These are phyloP conservation scores for Drosophila chauvacae DNA, from an alignment of 1,140 invertebrate genomes.

Conservation along the genomic window DNA sequence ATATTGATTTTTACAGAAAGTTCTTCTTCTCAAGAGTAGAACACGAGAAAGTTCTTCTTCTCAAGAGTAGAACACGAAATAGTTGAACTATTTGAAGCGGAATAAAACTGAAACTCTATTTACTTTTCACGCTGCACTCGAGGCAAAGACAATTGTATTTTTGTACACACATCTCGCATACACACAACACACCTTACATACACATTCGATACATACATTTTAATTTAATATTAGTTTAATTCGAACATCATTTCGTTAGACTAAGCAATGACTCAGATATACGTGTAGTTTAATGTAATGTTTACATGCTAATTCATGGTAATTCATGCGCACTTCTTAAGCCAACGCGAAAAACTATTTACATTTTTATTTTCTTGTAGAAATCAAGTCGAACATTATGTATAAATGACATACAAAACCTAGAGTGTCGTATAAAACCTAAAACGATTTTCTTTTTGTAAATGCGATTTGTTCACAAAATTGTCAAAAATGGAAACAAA, in stretches of 20 bases:
- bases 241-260: constrained; percentile 27
- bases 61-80: not conserved
- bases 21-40: too few species aligned
- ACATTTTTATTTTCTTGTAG: constrained; percentile 75
- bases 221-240: constrained; percentile 27
- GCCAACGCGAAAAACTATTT: constrained; percentile 47
- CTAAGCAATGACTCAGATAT: constrained; percentile 39
- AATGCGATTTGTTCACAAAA: constrained; percentile 62
- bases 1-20: constrained; percentile 1
- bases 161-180: constrained; percentile 12
- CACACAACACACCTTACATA: constrained; percentile 3
- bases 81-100: constrained; percentile 19
- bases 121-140: not conserved
- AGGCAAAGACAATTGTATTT: constrained; percentile 2
- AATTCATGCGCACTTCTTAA: constrained; percentile 36
- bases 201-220: constrained; percentile 4
- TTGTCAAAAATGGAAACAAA: constrained; percentile 18
- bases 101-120: constrained; percentile 5
- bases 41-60: too few species aligned
- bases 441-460: constrained; percentile 49
- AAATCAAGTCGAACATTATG: constrained; percentile 52
- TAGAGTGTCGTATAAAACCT: constrained; percentile 39
- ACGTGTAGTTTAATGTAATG: constrained; percentile 18
- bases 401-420: constrained; percentile 24
- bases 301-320: too few species aligned